Conservation (phyloP, 2,113 vertebrate genomes). For the Eptesicus fuscus region DNA sequence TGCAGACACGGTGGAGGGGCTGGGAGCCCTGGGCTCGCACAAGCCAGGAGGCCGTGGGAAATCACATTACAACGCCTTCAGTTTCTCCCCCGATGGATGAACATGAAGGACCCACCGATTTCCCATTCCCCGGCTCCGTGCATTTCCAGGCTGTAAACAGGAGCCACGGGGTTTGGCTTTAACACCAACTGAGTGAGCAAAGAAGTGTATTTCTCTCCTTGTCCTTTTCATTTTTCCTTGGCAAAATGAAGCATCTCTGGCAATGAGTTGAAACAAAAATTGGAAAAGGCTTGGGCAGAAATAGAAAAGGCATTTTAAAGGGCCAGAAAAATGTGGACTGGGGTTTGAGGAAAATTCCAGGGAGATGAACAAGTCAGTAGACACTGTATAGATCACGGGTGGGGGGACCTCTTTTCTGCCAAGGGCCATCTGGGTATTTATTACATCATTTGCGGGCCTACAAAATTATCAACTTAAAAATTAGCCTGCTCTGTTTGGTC, state of each 20-base stretch:
- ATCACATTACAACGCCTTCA: neutral
- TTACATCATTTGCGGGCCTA: too few relatives aligned
- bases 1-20: neutral
- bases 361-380: neutral
- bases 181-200: neutral
- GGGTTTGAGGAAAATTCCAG: neutral
- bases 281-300: neutral
- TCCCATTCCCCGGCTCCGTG: neutral
- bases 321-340: neutral
- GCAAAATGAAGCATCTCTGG: neutral
- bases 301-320: neutral
- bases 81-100: neutral
- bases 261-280: neutral
- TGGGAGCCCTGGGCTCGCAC: neutral
- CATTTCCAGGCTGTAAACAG: neutral
- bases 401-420: too few relatives aligned
- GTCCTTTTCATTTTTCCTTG: neutral
- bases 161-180: neutral
- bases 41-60: neutral
- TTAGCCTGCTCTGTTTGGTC: too few relatives aligned
- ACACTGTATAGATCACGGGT: neutral
- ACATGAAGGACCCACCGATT: neutral
- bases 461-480: too few relatives aligned
- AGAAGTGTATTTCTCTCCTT: neutral
- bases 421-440: too few relatives aligned